Evolutionary conservation across 1,140 invertebrate genomes (phyloP).

Genomic region (Solenopsis invicta): DNA sequence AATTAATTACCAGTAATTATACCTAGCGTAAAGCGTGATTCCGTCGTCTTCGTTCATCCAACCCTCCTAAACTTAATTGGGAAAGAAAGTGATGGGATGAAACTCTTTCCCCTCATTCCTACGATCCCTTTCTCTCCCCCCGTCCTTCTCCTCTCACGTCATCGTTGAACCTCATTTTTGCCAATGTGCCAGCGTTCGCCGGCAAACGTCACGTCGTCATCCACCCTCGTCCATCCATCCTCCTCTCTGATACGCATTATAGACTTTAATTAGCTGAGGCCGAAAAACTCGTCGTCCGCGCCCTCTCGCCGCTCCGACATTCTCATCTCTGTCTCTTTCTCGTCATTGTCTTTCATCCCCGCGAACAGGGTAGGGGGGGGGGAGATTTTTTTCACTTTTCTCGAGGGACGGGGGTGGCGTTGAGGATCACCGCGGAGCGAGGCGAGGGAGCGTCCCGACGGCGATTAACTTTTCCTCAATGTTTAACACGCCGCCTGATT

Average conservation of each 20-base stretch:
- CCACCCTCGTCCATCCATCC: conserved; percentile 41
- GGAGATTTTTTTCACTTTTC: neutral
- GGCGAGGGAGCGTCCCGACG: conserved; percentile 76
- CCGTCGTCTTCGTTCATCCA: neutral
- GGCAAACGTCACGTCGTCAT: neutral
- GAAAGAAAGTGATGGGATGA: neutral
- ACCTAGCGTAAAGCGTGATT: neutral
- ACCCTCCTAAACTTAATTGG: conserved; percentile 19
- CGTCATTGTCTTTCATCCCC: neutral
- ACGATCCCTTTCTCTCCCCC: too few species aligned
- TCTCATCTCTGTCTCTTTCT: conserved; percentile 21
- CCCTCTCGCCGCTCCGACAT: conserved; percentile 73
- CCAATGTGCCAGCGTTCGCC: neutral
- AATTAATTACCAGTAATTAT: conserved; percentile 1
- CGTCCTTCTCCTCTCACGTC: neutral
- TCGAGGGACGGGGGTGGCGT: neutral
- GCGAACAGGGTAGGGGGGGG: conserved; percentile 11
- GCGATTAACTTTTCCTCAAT: conserved; percentile 60
- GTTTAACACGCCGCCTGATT: conserved; percentile 84
- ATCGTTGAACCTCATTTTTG: neutral
- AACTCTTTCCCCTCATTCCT: neutral
- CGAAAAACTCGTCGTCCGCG: conserved; percentile 68
- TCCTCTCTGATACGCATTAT: conserved; percentile 23
- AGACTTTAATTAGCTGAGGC: conserved; percentile 66
- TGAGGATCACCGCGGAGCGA: conserved; percentile 54